Evolutionary conservation across 2,888 invertebrate species (phyloP).

Genomic region (Ophonus ardosiacus): DNA sequence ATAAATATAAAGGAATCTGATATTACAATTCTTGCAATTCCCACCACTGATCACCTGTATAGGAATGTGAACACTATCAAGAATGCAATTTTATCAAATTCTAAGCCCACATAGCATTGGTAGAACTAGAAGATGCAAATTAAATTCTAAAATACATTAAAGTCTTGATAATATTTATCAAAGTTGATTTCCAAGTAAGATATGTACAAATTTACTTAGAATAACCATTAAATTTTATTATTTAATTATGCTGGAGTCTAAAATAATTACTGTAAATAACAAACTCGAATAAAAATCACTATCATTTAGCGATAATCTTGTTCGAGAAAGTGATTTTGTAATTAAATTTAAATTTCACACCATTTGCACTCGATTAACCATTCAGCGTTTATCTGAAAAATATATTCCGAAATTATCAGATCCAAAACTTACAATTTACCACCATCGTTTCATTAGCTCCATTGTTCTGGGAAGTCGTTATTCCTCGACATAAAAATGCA

Average conservation of each 20-base stretch:
- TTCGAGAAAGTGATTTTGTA: conserved; percentile 32
- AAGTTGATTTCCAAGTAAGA: background rate
- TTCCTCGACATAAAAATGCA: conserved; percentile 6
- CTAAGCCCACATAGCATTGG: background rate
- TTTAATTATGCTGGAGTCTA: background rate
- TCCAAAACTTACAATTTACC: conserved; percentile 27
- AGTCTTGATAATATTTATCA: background rate
- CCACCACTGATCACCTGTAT: too few species aligned
- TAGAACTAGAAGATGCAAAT: background rate
- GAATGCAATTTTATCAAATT: background rate
- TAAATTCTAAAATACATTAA: background rate
- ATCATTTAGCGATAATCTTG: conserved; percentile 28
- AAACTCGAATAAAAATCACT: conserved; percentile 23
- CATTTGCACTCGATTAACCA: conserved; percentile 30
- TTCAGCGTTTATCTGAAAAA: conserved; percentile 18
- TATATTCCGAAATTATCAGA: conserved; percentile 32
- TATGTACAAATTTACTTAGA: conserved; percentile 10
- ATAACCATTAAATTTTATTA: conserved; percentile 16
- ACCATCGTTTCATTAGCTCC: conserved; percentile 21
- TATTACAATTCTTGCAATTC: too few species aligned
- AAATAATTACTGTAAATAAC: conserved; percentile 18
- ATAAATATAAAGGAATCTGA: too few species aligned
- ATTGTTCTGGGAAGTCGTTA: conserved; percentile 21
- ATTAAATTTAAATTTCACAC: conserved; percentile 42
- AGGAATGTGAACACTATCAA: background rate